These are phyloP conservation scores for Scelioninae gen. 2 DNA, from an alignment of 2,888 invertebrate genomes.

Conservation along the genomic window DNA sequence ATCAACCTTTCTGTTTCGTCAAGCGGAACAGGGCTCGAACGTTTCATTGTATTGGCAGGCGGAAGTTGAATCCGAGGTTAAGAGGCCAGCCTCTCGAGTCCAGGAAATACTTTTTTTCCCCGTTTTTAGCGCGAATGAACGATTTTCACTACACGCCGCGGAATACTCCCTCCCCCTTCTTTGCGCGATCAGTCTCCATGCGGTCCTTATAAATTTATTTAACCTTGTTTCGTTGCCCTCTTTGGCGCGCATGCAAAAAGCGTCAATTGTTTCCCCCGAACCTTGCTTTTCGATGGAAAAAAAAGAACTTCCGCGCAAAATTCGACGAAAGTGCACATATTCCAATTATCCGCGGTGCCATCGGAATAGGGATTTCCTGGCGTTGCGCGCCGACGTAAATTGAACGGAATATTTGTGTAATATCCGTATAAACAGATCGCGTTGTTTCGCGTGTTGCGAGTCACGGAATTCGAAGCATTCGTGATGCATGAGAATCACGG, in stretches of 20 bases:
- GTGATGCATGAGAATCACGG: conserved; percentile 6
- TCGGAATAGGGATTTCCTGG: no score
- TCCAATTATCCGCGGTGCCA: no score
- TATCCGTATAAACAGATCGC: conserved; percentile 15
- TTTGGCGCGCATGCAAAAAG: conserved; percentile 18
- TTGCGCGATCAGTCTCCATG: conserved; percentile 38
- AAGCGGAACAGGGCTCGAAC: conserved; percentile 40
- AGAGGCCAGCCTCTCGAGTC: conserved; percentile 44
- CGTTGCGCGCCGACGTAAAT: background rate
- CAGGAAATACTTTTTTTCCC: conserved; percentile 42
- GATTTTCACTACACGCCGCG: conserved; percentile 29
- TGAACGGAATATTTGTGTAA: conserved; percentile 9
- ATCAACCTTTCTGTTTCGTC: conserved; percentile 53
- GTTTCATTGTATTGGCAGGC: conserved; percentile 37
- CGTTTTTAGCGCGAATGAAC: conserved; percentile 38
- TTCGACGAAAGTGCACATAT: no score
- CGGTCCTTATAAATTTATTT: conserved; percentile 23
- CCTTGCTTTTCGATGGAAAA: conserved; percentile 4
- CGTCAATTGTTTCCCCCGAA: conserved; percentile 32
- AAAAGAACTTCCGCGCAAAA: background rate
- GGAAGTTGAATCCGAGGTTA: conserved; percentile 50
- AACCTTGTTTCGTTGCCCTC: conserved; percentile 3
- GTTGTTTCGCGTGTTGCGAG: conserved; percentile 31
- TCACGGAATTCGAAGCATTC: conserved; percentile 24
- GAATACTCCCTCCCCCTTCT: conserved; percentile 17